Percentiles rank a stretch among this genome's conserved stretches.
These are phyloP conservation scores for Dendrocopos noguchii DNA, from an alignment of 2,113 vertebrate species.

Conservation along the genomic window DNA sequence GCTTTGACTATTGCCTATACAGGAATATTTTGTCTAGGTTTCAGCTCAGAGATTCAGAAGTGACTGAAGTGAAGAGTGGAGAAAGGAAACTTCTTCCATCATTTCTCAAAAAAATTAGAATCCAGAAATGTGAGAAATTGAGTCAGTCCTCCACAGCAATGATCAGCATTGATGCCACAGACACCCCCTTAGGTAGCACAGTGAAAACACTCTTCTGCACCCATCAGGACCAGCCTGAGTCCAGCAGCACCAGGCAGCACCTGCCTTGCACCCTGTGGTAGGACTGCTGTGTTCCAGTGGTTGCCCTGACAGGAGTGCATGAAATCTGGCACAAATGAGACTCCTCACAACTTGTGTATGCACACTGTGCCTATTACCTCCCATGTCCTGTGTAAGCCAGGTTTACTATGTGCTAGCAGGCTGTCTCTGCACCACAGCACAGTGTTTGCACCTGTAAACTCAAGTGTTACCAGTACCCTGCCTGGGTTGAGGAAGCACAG, in stretches of 20 bases:
- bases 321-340: neutral
- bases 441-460: neutral
- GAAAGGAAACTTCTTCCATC: neutral
- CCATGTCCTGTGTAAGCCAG: neutral
- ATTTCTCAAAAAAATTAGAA: neutral
- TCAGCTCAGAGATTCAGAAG: conserved; percentile 4
- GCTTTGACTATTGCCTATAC: neutral
- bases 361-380: fast-evolving
- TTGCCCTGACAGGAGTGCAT: neutral
- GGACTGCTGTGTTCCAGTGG: neutral
- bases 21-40: neutral
- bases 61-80: neutral
- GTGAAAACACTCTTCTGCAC: neutral
- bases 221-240: neutral
- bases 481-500: neutral
- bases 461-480: neutral
- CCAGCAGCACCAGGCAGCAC: neutral
- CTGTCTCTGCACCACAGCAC: neutral
- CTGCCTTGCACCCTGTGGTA: neutral
- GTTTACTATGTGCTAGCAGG: neutral
- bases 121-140: neutral
- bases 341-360: neutral
- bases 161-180: fast-evolving
- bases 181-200: neutral
- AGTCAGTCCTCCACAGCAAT: neutral